These are phyloP conservation scores for Mimumesa dahlbomi DNA, from an alignment of 2,888 invertebrate genomes.

Conservation along the genomic window DNA sequence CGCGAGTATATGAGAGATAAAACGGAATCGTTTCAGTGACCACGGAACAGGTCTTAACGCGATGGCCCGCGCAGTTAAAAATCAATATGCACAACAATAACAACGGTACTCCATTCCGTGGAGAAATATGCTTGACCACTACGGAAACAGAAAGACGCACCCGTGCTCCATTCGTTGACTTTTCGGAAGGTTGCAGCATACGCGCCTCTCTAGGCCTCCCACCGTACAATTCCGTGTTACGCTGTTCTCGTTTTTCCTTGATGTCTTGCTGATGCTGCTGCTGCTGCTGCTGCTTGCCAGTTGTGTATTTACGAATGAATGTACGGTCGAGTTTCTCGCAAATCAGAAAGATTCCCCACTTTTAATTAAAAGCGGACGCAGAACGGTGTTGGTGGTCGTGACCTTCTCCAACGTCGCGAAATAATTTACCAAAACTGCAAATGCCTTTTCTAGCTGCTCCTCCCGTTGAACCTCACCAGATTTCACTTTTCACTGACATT, in stretches of 20 bases:
- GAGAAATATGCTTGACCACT: slow-evolving; percentile 38
- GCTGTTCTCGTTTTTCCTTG: no score
- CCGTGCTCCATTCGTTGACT: slow-evolving; percentile 60
- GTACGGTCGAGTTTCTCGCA: slow-evolving; percentile 39
- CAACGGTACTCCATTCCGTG: slow-evolving; percentile 47
- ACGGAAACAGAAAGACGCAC: slow-evolving; percentile 56
- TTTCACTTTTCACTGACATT: slow-evolving; percentile 66
- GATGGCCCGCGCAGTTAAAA: slow-evolving; percentile 54
- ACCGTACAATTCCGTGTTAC: no score
- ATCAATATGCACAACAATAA: slow-evolving; percentile 67
- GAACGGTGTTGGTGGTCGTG: slow-evolving; percentile 52
- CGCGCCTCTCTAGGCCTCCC: no score
- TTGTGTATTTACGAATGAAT: no score
- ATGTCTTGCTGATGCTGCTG: slow-evolving; percentile 10
- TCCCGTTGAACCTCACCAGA: slow-evolving; percentile 40
- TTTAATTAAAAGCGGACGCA: slow-evolving; percentile 47
- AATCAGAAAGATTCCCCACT: slow-evolving; percentile 48
- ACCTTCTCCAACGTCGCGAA: slow-evolving; percentile 56
- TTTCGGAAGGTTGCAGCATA: slow-evolving; percentile 47
- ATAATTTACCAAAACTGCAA: slow-evolving; percentile 27
- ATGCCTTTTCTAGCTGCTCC: slow-evolving; percentile 12
- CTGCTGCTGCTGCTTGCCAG: no score
- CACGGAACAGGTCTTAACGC: slow-evolving; percentile 9
- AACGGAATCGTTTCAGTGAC: not conserved
- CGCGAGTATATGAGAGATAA: not conserved